A percentile compares a stretch with the other conserved stretches of the same genome.
phyloP scores from a whole-genome alignment of 2,888 invertebrate genomes.

The Beris morrisii region DNA sequence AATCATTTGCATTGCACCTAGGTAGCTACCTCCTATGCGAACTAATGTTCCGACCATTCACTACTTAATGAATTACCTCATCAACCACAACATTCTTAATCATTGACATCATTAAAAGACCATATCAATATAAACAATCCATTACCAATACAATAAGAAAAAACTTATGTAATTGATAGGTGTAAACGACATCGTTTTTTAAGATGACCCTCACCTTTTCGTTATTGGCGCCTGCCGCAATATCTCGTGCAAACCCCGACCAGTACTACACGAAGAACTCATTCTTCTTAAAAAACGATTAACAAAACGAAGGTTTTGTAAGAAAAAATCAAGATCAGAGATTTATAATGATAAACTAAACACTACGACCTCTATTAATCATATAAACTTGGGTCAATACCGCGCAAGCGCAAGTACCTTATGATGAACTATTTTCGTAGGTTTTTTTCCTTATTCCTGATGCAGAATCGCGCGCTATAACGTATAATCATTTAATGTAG shows the following conservation, averaged over 20 bases:
- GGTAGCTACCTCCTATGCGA: too few species aligned
- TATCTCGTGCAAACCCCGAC: neutral
- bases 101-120: neutral
- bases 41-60: too few species aligned
- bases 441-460: conserved; percentile 1
- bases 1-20: too few species aligned
- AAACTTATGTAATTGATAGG: conserved; percentile 23
- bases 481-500: conserved; percentile 38
- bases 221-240: conserved; percentile 24
- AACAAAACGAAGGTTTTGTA: neutral
- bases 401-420: conserved; percentile 19
- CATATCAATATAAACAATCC: neutral
- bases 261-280: conserved; percentile 11
- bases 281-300: conserved; percentile 28
- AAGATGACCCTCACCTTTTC: conserved; percentile 12
- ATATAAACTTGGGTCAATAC: conserved; percentile 26
- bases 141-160: conserved; percentile 1
- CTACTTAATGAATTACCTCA: neutral
- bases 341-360: conserved; percentile 34
- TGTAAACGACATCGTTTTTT: conserved; percentile 26
- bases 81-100: neutral
- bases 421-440: neutral
- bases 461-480: conserved; percentile 13
- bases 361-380: conserved; percentile 35
- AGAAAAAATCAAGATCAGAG: conserved; percentile 23